Base-by-base conservation (phyloP, 2,888 invertebrate genomes). In the Rhingia rostrata region DNA sequence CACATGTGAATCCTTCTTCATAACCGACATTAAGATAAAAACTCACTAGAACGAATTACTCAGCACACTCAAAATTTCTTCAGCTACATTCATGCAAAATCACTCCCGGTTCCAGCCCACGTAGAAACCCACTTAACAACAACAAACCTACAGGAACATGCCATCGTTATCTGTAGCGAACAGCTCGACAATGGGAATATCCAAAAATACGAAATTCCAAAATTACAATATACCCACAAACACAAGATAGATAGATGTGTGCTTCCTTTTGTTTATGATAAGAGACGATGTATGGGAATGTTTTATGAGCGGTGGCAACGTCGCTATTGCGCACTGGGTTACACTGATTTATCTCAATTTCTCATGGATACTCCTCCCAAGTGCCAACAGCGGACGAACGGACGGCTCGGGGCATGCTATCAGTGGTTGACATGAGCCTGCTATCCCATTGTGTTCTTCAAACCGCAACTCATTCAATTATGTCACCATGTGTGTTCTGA, bases 181-280 rank as follows among this genome's bases (percentile, higher is more conserved):
- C 60, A 51, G 43, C 47, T 58, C 56, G 67, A 67, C 54, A 73
- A 64, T 73, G 67, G 73, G 60, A 73, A 64, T 73, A 73, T 73
- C 67, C 66, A 63, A 78, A 83, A 83, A 83, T 72, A 79, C 12
- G 7, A 74, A 79, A 70, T 84, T 83, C 79, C 64, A 64, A 84
- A 74, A 74, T 58, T 30, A 33, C 47, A 47, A 56, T 45, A 35
- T 14, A 22, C 14, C 70, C 54, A 72, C 61, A 74, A 79, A 69
- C 73, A 74, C 56, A 80, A 84, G 83, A 84, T 84, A 80, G 58
- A 51, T 69, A 58, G 37, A 33, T 51, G 70, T 60, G 70, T 70
- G 84, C 70, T 85, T 85, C 84, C 84, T 85, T 75, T 81, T 70
- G 80, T 53, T 84, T 80, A 79, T 81, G 84, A 85, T 85, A 85